These are phyloP conservation scores for Papilio machaon DNA, from an alignment of 1,140 invertebrate genomes.

Conservation along the genomic window DNA sequence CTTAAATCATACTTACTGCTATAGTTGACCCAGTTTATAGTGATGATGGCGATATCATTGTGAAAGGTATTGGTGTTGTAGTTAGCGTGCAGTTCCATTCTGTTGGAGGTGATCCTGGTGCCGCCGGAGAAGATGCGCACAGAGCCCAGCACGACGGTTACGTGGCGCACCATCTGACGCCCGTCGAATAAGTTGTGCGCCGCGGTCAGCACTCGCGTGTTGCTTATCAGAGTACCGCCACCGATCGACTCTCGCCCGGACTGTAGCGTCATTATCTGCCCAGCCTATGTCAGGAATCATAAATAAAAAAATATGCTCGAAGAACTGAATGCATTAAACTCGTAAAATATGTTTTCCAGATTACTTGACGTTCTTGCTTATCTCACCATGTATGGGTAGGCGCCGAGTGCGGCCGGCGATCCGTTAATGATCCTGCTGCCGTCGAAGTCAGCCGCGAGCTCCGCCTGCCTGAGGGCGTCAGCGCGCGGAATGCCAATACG, in stretches of 20 bases:
- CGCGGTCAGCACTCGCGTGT: slow-evolving; percentile 23
- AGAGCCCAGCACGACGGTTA: slow-evolving; percentile 41
- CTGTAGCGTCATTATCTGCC: not conserved
- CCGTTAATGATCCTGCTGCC: slow-evolving; percentile 54
- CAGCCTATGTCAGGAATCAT: not conserved
- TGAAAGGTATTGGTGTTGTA: not conserved
- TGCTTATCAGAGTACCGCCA: slow-evolving; percentile 39
- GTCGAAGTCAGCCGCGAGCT: slow-evolving; percentile 49
- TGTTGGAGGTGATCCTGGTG: slow-evolving; percentile 32
- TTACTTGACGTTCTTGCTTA: not conserved
- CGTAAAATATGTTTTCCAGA: too few species aligned
- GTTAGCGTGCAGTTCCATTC: slow-evolving; percentile 27
- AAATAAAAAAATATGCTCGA: not conserved
- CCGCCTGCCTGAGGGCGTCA: slow-evolving; percentile 41
- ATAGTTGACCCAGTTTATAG: not conserved
- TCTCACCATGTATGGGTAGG: slow-evolving; percentile 3
- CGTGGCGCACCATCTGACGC: not conserved
- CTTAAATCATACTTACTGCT: not conserved
- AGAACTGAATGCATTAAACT: too few species aligned
- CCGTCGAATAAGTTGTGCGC: not conserved
- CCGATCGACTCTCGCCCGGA: slow-evolving; percentile 31
- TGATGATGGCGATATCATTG: slow-evolving; percentile 17
- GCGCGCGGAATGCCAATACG: slow-evolving; percentile 47
- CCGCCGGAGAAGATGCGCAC: slow-evolving; percentile 36
- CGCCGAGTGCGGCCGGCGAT: not conserved